Evolutionary conservation across 2,888 invertebrate species (phyloP), one percentile per base, ranked within the genome.

Genomic region (Conus canariensis): DNA sequence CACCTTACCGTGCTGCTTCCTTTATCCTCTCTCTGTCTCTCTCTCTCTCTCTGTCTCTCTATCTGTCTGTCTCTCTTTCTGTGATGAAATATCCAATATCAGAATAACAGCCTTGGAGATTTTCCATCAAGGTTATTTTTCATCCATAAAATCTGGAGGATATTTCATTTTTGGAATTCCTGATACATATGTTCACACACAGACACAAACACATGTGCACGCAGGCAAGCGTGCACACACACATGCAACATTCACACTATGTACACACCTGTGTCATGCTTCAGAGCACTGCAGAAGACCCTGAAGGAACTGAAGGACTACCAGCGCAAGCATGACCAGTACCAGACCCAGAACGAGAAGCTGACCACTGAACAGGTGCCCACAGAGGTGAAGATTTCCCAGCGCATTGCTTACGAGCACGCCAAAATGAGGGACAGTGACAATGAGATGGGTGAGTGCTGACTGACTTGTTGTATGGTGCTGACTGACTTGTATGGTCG

Each of bases 261-360:
- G 6, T 64, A 64, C 60, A 45, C 45, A 45, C 45, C 45, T 45
- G 45, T 45, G 45, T 45, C 45, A 45, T 45, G 45, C 60, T 85
- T 16, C 93, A 97, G 97, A 93, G 97, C 97, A 74, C 96, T 97
- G 86, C 97, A 97, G 95, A 97, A 97, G 91, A 97, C 97, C 90
- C 95, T 97, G 91, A 96, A 97, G n/a, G 97, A 97, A 93, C 95
- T 97, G 90, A 97, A 97, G 92, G 97, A 97, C 91, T 97, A 97
- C 95, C 97, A 97, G 94, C 97, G 96, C 91, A 97, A 97, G 91
- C 97, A 97, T 93, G 97, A 97, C 91, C 96, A 97, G 90, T 97
- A 97, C 97, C 96, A 97, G 89, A 96, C 97, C 88, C 96, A 97
- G 90, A 97, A 97, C 93, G 97, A 97, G 93, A 97, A 97, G 93